Percentiles rank a stretch among this genome's conserved stretches.
Conservation (phyloP, 2,797 vertebrate species). For the Microcaecilia unicolor region DNA sequence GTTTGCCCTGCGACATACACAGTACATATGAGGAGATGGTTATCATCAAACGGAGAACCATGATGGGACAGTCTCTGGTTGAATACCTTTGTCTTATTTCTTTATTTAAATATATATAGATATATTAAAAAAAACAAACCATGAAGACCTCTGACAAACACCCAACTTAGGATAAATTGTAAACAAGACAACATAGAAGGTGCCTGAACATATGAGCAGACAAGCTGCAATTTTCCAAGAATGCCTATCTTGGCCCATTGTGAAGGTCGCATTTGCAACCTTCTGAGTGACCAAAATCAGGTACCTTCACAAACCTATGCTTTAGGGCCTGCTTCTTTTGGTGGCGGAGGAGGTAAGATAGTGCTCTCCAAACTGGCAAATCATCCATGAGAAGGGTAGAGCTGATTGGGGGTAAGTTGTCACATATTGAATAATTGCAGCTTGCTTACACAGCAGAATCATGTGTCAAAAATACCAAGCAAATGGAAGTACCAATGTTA, state of each 20-base stretch:
- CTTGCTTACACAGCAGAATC: conserved; percentile 70
- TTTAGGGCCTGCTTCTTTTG: no score
- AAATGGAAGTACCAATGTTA: conserved; percentile 73
- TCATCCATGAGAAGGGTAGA: not conserved
- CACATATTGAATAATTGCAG: conserved; percentile 74
- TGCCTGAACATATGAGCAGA: conserved; percentile 66
- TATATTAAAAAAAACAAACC: conserved; percentile 80
- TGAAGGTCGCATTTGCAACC: conserved; percentile 29
- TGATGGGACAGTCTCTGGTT: no score
- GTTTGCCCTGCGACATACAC: conserved; percentile 49
- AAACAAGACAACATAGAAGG: conserved; percentile 85
- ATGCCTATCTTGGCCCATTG: conserved; percentile 21
- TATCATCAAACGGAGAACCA: no score
- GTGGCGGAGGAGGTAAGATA: no score
- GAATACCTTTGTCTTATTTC: conserved; percentile 45
- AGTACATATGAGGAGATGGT: conserved; percentile 63
- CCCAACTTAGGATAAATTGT: conserved; percentile 82
- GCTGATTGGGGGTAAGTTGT: conserved; percentile 35
- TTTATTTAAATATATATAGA: conserved; percentile 53
- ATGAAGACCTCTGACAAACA: conserved; percentile 83
- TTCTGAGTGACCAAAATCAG: conserved; percentile 5
- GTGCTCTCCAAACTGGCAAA: conserved; percentile 9
- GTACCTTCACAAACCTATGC: no score
- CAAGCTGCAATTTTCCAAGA: conserved; percentile 73
- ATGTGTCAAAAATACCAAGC: conserved; percentile 76